A percentile compares a stretch with the other conserved stretches of the same genome.
Evolutionary conservation across 2,113 vertebrate genomes (phyloP).

Genomic region (Nematolebias whitei): DNA sequence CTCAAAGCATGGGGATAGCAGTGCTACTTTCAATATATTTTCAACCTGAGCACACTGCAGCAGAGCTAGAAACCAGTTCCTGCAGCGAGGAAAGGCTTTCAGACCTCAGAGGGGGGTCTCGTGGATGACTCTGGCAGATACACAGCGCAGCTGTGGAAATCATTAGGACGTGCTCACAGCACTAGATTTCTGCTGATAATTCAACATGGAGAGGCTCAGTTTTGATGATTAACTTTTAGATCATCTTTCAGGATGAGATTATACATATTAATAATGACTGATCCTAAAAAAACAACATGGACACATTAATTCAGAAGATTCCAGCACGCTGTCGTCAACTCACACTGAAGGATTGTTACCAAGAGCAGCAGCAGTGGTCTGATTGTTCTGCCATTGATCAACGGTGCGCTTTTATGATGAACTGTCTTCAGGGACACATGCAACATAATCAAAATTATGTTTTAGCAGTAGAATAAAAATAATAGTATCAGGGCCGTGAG

Average conservation of each 20-base stretch:
- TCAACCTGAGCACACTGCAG: constrained; percentile 57
- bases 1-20: constrained; percentile 24
- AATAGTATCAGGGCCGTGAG: constrained; percentile 18
- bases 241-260: constrained; percentile 40
- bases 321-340: neutral
- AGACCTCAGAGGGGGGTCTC: constrained; percentile 63
- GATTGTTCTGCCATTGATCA: constrained; percentile 5
- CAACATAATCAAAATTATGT: constrained; percentile 18
- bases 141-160: constrained; percentile 67
- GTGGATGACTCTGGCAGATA: constrained; percentile 66
- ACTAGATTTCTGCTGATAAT: constrained; percentile 52
- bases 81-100: constrained; percentile 62
- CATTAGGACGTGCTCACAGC: constrained; percentile 50
- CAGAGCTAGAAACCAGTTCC: constrained; percentile 56
- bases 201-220: constrained; percentile 41
- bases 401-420: neutral
- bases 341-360: constrained; percentile 4
- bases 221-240: constrained; percentile 45
- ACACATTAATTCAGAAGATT: constrained; percentile 16
- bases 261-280: constrained; percentile 43
- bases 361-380: constrained; percentile 10
- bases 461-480: neutral
- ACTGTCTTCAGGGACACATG: neutral
- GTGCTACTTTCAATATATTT: constrained; percentile 41
- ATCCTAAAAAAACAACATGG: constrained; percentile 23